Conservation (phyloP, 2,113 vertebrate genomes). For the Haemorhous mexicanus region DNA sequence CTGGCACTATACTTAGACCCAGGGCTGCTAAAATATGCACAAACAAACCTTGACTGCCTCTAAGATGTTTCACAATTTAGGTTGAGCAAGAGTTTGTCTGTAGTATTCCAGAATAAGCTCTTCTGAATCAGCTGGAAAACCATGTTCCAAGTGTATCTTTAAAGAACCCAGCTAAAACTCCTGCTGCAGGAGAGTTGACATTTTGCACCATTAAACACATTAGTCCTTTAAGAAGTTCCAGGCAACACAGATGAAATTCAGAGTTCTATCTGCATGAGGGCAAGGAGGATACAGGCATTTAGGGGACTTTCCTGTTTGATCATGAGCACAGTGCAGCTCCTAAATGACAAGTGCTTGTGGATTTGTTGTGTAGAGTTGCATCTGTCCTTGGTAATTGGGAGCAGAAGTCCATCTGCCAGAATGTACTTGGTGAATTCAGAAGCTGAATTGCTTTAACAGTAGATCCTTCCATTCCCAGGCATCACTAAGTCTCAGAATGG, state of each 20-base stretch:
- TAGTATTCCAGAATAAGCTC: neutral
- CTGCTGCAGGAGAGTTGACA: neutral
- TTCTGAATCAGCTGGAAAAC: neutral
- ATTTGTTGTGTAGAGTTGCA: constrained; percentile 6
- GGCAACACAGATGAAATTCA: neutral
- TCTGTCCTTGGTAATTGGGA: constrained; percentile 14
- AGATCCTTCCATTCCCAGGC: neutral
- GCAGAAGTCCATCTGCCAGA: constrained; percentile 37
- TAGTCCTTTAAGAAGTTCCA: neutral
- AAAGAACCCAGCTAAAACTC: neutral
- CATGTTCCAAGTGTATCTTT: neutral
- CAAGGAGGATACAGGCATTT: neutral
- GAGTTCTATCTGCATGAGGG: neutral
- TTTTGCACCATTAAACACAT: neutral
- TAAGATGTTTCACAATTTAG: neutral
- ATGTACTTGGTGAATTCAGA: neutral
- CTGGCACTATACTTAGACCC: neutral
- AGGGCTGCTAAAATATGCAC: neutral
- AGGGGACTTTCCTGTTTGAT: neutral
- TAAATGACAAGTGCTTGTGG: neutral
- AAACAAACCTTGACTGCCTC: neutral
- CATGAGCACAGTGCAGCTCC: neutral
- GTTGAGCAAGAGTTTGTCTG: neutral
- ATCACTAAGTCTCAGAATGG: neutral
- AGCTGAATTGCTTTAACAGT: neutral